Conservation (phyloP, 2,797 vertebrate species). For the Glyptemys insculpta region DNA sequence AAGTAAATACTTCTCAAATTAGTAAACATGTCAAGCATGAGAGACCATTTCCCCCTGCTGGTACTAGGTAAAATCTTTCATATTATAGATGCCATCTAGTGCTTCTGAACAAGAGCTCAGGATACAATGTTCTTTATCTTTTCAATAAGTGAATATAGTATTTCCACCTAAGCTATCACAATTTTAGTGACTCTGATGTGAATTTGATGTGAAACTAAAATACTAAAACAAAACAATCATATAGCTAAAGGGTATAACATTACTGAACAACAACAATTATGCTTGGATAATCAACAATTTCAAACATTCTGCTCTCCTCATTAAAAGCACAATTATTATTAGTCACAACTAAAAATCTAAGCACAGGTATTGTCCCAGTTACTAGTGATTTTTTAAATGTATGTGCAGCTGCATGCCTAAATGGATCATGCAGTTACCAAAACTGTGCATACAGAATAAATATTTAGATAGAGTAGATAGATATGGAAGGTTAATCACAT, state of each 20-base stretch:
- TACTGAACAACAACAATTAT: not conserved
- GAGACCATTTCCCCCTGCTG: not conserved
- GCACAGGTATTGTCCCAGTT: not conserved
- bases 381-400: not conserved
- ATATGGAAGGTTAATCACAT: not conserved
- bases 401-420: not conserved
- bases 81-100: not conserved
- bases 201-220: conserved; percentile 17
- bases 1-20: not conserved
- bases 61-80: not conserved
- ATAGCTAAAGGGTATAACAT: not conserved
- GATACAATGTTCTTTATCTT: not conserved
- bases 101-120: not conserved
- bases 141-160: not conserved
- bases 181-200: not conserved
- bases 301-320: not conserved
- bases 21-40: not conserved
- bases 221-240: not conserved
- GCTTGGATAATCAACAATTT: not conserved
- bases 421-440: conserved; percentile 9
- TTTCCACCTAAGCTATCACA: not conserved
- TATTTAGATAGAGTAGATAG: not conserved
- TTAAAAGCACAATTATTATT: not conserved
- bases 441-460: conserved; percentile 6
- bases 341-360: not conserved